Conservation (phyloP, 2,888 invertebrate genomes). For the Trichogramma evanescens region DNA sequence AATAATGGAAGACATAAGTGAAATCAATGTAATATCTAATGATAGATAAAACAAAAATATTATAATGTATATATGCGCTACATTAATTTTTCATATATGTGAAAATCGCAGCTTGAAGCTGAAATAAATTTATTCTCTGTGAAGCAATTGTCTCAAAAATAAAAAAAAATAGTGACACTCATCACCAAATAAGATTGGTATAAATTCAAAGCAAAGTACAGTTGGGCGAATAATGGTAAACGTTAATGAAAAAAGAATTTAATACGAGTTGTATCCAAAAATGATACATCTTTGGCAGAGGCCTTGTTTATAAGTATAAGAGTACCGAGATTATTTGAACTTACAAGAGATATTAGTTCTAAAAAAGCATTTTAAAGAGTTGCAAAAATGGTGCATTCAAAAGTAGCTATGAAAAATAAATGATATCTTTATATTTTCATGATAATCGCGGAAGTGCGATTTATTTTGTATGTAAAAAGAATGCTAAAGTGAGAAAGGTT, state of each 20-base stretch:
- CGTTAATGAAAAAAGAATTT: background rate
- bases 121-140: conserved; percentile 9
- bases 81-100: conserved; percentile 16
- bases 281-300: conserved; percentile 19
- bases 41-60: no score
- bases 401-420: conserved; percentile 10
- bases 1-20: background rate
- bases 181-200: conserved; percentile 2
- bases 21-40: no score
- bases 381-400: conserved; percentile 22
- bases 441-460: conserved; percentile 10
- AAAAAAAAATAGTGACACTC: conserved; percentile 8
- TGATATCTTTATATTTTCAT: conserved; percentile 19
- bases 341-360: conserved; percentile 5
- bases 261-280: conserved; percentile 12
- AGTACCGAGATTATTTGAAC: conserved; percentile 14
- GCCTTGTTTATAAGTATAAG: conserved; percentile 22
- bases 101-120: conserved; percentile 2
- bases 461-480: conserved; percentile 20
- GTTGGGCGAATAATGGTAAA: background rate
- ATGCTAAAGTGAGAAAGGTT: conserved; percentile 1
- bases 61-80: conserved; percentile 1
- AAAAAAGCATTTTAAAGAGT: conserved; percentile 20
- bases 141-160: conserved; percentile 7
- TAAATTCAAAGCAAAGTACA: background rate